These are phyloP conservation scores for Neocrepidodera transversa DNA, from an alignment of 2,888 invertebrate species.

Conservation along the genomic window DNA sequence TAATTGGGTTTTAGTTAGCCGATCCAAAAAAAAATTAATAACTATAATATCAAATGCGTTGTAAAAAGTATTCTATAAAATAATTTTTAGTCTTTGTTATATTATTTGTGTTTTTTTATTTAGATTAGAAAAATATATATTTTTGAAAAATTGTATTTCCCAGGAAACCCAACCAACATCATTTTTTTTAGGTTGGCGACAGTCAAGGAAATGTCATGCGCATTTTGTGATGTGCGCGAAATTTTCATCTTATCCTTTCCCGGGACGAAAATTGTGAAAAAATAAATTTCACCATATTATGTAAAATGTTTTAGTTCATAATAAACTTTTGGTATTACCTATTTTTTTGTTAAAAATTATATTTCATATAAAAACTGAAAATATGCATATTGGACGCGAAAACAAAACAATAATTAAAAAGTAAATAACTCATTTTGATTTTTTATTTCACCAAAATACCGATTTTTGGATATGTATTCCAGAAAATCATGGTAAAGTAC, in stretches of 20 bases:
- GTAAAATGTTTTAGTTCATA: conserved; percentile 13
- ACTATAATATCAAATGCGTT: not conserved
- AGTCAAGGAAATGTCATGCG: conserved; percentile 19
- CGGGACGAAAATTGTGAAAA: conserved; percentile 7
- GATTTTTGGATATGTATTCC: conserved; percentile 14
- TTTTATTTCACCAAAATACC: conserved; percentile 20
- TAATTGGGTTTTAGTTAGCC: not conserved
- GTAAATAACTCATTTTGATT: conserved; percentile 19
- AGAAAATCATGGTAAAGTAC: conserved; percentile 32
- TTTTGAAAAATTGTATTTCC: not conserved
- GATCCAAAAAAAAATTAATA: not conserved
- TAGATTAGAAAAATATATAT: not conserved
- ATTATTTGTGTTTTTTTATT: too few species aligned
- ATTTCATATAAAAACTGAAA: conserved; percentile 6
- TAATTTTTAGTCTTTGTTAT: too few species aligned
- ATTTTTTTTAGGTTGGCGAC: conserved; percentile 14
- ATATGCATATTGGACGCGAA: conserved; percentile 15
- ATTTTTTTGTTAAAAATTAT: conserved; percentile 3
- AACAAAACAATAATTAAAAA: conserved; percentile 28
- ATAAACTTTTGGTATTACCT: not conserved
- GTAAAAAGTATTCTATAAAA: not conserved
- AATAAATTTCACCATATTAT: conserved; percentile 24
- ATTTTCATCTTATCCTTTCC: conserved; percentile 5
- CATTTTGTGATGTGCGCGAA: conserved; percentile 20
- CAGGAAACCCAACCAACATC: conserved; percentile 10